These are phyloP conservation scores for Saguinus midas DNA, from an alignment of 2,113 vertebrate genomes.

Conservation along the genomic window DNA sequence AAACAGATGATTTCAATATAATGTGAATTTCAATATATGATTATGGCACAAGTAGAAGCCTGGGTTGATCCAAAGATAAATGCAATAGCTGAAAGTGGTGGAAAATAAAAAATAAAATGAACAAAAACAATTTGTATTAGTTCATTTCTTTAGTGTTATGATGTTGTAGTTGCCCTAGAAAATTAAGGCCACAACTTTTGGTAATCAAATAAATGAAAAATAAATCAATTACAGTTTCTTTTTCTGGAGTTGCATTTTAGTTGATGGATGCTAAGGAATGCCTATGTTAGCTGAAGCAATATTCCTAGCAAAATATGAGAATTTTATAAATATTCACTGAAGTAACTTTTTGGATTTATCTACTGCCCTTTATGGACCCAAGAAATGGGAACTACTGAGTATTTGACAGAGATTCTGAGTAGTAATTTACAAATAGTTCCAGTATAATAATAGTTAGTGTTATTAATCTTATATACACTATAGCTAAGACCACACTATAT, in stretches of 20 bases:
- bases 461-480: conserved; percentile 88
- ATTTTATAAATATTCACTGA: conserved; percentile 88
- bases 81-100: background rate
- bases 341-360: conserved; percentile 90
- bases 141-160: background rate
- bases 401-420: conserved; percentile 91
- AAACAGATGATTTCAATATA: background rate
- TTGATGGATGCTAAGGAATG: conserved; percentile 84
- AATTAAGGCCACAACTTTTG: background rate
- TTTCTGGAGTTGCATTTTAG: conserved; percentile 88
- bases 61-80: background rate
- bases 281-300: conserved; percentile 74
- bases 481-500: conserved; percentile 89
- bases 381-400: conserved; percentile 84
- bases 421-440: conserved; percentile 89
- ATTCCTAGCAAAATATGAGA: conserved; percentile 82
- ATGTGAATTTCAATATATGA: background rate
- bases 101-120: background rate
- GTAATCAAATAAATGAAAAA: background rate
- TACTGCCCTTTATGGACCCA: conserved; percentile 84
- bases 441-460: conserved; percentile 86
- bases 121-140: background rate
- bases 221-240: background rate
- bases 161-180: background rate
- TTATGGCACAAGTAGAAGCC: background rate